Evolutionary conservation across 2,113 vertebrate genomes (phyloP).

Genomic region (Pipa parva): DNA sequence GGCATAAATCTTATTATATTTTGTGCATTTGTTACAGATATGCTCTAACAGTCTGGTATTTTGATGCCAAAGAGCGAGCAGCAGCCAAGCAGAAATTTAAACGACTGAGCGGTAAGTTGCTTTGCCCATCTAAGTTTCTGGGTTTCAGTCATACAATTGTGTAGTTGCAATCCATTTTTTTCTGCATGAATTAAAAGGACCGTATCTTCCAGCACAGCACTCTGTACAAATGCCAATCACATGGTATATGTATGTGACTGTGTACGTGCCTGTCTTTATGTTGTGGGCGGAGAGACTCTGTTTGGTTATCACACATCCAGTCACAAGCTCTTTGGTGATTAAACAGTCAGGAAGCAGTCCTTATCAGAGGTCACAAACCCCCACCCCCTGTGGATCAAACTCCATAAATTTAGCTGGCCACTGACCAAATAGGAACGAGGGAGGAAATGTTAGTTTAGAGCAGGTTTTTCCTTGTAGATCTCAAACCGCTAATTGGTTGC

Average conservation of each 20-base stretch:
- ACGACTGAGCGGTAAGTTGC: slow-evolving; percentile 71
- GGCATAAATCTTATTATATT: too few species aligned
- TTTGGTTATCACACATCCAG: slow-evolving; percentile 23
- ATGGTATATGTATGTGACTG: slow-evolving; percentile 24
- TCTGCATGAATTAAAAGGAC: too few species aligned
- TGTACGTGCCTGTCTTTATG: slow-evolving; percentile 35
- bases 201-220: background rate
- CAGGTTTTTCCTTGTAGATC: too few species aligned
- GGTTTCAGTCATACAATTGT: background rate
- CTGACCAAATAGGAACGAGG: too few species aligned
- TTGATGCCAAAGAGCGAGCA: slow-evolving; percentile 89
- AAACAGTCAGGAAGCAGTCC: slow-evolving; percentile 21
- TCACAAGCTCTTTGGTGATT: slow-evolving; percentile 26
- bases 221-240: background rate
- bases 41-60: slow-evolving; percentile 96
- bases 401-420: too few species aligned
- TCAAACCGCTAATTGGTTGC: too few species aligned
- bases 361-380: slow-evolving; percentile 27
- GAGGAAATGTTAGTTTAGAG: too few species aligned
- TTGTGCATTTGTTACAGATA: slow-evolving; percentile 66
- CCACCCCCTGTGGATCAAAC: background rate
- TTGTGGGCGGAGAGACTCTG: slow-evolving; percentile 4
- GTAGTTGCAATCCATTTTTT: too few species aligned
- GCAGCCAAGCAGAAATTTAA: slow-evolving; percentile 90
- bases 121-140: slow-evolving; percentile 8